These are phyloP conservation scores for Dissostichus mawsoni DNA, from an alignment of 2,113 vertebrate genomes.

Conservation along the genomic window DNA sequence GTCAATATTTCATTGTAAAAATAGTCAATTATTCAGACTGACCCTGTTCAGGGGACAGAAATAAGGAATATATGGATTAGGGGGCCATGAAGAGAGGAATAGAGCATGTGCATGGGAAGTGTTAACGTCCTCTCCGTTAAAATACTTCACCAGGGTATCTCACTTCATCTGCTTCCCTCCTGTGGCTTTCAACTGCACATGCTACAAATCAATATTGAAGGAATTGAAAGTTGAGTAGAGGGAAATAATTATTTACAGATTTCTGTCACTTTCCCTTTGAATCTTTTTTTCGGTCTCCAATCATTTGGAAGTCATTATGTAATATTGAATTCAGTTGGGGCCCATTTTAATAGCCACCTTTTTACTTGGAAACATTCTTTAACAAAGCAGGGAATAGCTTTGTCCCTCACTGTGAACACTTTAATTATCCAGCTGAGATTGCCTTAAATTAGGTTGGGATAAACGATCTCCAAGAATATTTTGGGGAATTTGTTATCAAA, in stretches of 20 bases:
- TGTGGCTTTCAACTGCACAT: slow-evolving; percentile 9
- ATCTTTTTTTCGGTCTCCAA: neutral
- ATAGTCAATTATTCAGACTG: slow-evolving; percentile 70
- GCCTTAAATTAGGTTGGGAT: neutral
- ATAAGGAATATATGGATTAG: slow-evolving; percentile 54
- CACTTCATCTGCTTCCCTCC: slow-evolving; percentile 1
- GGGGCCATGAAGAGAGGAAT: neutral
- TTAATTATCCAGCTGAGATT: neutral
- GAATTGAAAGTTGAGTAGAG: slow-evolving; percentile 7
- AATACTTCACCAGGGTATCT: neutral
- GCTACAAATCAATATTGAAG: slow-evolving; percentile 36
- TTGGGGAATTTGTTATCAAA: slow-evolving; percentile 32
- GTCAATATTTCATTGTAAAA: slow-evolving; percentile 77
- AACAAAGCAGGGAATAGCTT: neutral
- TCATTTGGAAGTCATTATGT: slow-evolving; percentile 14
- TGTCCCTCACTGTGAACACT: neutral
- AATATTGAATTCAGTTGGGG: slow-evolving; percentile 7
- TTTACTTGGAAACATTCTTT: slow-evolving; percentile 8
- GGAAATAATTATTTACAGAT: slow-evolving; percentile 42
- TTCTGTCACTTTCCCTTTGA: slow-evolving; percentile 6
- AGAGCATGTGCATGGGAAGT: slow-evolving; percentile 30
- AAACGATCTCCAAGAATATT: slow-evolving; percentile 11
- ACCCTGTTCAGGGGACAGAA: slow-evolving; percentile 48
- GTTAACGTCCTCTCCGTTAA: slow-evolving; percentile 12
- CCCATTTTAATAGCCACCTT: neutral